Base-by-base conservation (phyloP, 1,140 invertebrate genomes). In the Cryptotermes secundus region DNA sequence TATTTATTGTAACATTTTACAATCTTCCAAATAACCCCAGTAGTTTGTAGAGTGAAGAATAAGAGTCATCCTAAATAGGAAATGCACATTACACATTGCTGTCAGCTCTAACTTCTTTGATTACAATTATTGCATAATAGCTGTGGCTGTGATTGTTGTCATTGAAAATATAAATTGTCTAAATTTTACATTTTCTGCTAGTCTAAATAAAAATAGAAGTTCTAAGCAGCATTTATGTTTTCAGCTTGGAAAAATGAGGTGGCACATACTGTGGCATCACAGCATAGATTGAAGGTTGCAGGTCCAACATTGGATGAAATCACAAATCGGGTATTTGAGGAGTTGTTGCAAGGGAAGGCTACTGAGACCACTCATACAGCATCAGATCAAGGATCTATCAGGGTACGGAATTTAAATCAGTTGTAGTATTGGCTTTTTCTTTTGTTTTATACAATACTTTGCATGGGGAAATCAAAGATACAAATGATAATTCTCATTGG, bases 311-410 rank as follows among this genome's bases (percentile, higher is more conserved):
- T 96, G 80, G 95, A 96, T 87, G 95, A 96, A 89, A 95, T 96
- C 79, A 96, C 96, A 35, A 96, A 96, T 90, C 92, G 93, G 90
- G 95, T 96, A 82, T 97, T 96, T 89, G 95, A 96, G 88, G 95
- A 96, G 86, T 89, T 97, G 53, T 90, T 96, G 79, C 94, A 95
- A 88, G 93, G 94, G 86, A 92, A 95, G 89, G 89, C 91, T 82
- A 90, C 93, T 87, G 88, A 88, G 83, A 89, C 90, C 86, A 87
- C 90, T 88, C 88, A 85, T 86, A 88, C 87, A 82, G 9, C 59
- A 14, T 90, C 90, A 22, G 91, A 92, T 87, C 90, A 92, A 88
- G 92, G 92, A 80, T 94, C 93, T 10, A 90, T 92, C 80, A 94
- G 93, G 89, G 93, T 94, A 90, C 89, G 87, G 87, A 85, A 83